These are phyloP conservation scores for Scopus umbretta DNA, from an alignment of 2,113 vertebrate species.

Conservation along the genomic window DNA sequence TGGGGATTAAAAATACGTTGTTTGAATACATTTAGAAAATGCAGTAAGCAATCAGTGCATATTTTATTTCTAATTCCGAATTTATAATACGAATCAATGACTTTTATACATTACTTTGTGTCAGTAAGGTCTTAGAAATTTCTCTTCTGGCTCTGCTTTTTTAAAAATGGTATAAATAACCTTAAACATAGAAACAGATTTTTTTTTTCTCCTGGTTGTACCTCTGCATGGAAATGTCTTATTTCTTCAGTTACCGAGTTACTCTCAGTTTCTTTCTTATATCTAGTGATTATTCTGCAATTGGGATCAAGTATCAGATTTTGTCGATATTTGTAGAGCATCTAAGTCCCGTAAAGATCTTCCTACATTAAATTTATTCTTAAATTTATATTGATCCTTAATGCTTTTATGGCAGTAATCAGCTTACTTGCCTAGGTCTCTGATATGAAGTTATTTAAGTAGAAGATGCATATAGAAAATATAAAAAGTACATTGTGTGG, in stretches of 20 bases:
- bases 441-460: conserved; percentile 19
- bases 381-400: conserved; percentile 22
- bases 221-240: neutral
- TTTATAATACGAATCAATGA: neutral
- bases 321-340: conserved; percentile 24
- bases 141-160: neutral
- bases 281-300: neutral
- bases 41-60: neutral
- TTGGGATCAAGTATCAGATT: neutral
- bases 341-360: neutral
- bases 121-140: neutral
- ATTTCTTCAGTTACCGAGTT: neutral
- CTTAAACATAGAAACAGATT: neutral
- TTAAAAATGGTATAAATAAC: neutral
- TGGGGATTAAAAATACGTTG: neutral
- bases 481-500: neutral
- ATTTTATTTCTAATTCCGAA: neutral
- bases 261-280: neutral
- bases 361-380: conserved; percentile 16
- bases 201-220: neutral
- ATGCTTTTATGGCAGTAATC: conserved; percentile 10
- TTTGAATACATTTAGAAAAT: neutral
- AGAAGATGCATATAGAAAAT: neutral
- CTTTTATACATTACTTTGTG: neutral
- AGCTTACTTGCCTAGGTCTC: conserved; percentile 3